Percentiles rank a stretch among this genome's conserved stretches.
Evolutionary conservation across 2,113 vertebrate species (phyloP).

Genomic region (Xyrauchen texanus): DNA sequence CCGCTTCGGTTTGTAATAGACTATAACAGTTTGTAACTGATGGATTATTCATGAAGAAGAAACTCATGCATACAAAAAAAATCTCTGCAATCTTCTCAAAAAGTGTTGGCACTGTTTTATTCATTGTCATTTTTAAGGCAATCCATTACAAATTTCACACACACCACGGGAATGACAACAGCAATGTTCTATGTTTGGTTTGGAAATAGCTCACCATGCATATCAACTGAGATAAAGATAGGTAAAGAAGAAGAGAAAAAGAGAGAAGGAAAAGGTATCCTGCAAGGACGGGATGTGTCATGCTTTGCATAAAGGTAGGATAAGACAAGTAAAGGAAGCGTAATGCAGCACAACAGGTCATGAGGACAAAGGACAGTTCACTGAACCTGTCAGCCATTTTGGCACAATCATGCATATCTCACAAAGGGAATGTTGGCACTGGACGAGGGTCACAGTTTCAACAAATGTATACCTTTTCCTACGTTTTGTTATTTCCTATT

Average conservation of each 20-base stretch:
- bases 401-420: constrained; percentile 73
- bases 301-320: constrained; percentile 8
- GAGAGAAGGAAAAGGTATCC: constrained; percentile 64
- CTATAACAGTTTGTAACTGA: background rate
- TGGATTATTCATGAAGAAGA: constrained; percentile 28
- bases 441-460: constrained; percentile 31
- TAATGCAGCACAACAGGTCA: background rate
- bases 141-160: constrained; percentile 84
- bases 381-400: constrained; percentile 53
- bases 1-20: constrained; percentile 16
- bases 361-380: constrained; percentile 4
- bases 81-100: constrained; percentile 54
- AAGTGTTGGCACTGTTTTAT: constrained; percentile 74
- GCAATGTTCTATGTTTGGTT: constrained; percentile 73
- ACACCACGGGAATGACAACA: constrained; percentile 75
- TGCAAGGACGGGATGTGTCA: constrained; percentile 49
- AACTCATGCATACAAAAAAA: constrained; percentile 23
- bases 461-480: constrained; percentile 2
- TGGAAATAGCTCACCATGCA: constrained; percentile 77
- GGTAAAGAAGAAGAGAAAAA: constrained; percentile 66
- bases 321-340: constrained; percentile 2
- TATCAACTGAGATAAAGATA: constrained; percentile 68
- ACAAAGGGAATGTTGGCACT: constrained; percentile 61
- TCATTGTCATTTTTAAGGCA: constrained; percentile 76
- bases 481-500: background rate